phyloP scores from a whole-genome alignment of 2,888 invertebrate species.

The Agonopterix heracliana region DNA sequence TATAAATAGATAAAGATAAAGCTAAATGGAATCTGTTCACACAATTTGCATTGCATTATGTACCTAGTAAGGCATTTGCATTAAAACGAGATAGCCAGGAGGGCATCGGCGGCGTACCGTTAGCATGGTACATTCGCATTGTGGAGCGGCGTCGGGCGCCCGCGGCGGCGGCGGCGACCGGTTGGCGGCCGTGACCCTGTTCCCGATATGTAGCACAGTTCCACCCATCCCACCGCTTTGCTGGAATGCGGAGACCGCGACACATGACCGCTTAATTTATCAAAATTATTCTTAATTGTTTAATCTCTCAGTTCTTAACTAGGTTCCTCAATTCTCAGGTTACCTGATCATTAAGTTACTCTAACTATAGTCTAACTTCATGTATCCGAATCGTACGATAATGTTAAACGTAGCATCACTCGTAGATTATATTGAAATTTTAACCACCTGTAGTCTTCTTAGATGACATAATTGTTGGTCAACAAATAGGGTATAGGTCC shows the following conservation, averaged over 20 bases:
- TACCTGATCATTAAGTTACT: not conserved
- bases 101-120: constrained; percentile 29
- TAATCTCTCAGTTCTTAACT: too few species aligned
- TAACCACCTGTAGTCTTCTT: too few species aligned
- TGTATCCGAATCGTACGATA: too few species aligned
- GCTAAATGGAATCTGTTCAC: not conserved
- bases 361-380: too few species aligned
- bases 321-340: not conserved
- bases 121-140: constrained; percentile 46
- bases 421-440: too few species aligned
- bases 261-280: constrained; percentile 31
- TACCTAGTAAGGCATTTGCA: not conserved
- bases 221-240: constrained; percentile 42
- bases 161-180: constrained; percentile 32
- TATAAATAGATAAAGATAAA: too few species aligned
- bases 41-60: not conserved
- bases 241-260: constrained; percentile 58
- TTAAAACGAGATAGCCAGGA: constrained; percentile 10
- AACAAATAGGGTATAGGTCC: too few species aligned
- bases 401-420: too few species aligned
- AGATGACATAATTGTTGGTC: too few species aligned
- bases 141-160: constrained; percentile 23
- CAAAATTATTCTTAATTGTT: constrained; percentile 1
- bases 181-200: constrained; percentile 68
- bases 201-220: constrained; percentile 51